A percentile compares a stretch with the other conserved stretches of the same genome.
Evolutionary conservation across 2,113 vertebrate species (phyloP).

Genomic region (Sphyrna mokarran): DNA sequence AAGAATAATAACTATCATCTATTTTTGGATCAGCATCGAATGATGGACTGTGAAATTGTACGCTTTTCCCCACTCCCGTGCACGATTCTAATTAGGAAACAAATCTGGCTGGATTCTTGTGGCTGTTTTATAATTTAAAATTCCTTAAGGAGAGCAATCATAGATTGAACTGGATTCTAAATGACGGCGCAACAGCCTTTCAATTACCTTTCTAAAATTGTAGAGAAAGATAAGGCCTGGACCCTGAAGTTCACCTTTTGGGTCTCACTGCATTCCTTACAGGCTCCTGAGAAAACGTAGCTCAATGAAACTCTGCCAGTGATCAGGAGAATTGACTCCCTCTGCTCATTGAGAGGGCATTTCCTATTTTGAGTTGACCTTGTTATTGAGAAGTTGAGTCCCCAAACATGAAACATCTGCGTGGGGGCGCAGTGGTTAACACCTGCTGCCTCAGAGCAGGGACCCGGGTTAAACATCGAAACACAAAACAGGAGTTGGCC

Average conservation of each 20-base stretch:
- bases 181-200: background rate
- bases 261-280: background rate
- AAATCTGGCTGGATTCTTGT: background rate
- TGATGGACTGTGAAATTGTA: background rate
- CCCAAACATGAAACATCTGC: background rate
- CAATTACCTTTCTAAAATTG: background rate
- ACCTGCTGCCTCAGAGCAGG: no score
- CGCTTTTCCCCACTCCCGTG: background rate
- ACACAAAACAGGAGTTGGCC: no score
- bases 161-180: background rate
- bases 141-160: background rate
- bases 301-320: background rate
- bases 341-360: background rate
- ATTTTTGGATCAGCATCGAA: constrained; percentile 26
- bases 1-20: constrained; percentile 19
- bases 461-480: no score
- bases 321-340: background rate
- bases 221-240: background rate
- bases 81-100: constrained; percentile 11
- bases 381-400: background rate
- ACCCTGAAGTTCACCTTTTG: no score
- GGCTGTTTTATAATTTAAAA: background rate
- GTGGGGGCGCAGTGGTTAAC: no score
- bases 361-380: background rate
- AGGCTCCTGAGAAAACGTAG: background rate